Percentiles rank a stretch among this genome's conserved stretches.
Evolutionary conservation across 1,140 invertebrate species (phyloP).

Genomic region (Drosophila kepulauana): DNA sequence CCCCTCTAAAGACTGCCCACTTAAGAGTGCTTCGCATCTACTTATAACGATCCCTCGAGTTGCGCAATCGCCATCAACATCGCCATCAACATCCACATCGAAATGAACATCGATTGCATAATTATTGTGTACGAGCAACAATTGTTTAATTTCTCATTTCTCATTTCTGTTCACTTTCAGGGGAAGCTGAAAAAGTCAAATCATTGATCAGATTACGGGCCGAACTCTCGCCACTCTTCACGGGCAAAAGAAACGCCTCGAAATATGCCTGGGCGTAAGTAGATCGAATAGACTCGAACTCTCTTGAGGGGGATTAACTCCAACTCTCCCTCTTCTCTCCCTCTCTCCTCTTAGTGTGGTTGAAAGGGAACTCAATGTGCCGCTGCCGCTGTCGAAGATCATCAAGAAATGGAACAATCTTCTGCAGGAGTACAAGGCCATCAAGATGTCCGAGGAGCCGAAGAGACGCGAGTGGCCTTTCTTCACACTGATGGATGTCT

Average conservation of each 20-base stretch:
- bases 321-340: not conserved
- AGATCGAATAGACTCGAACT: too few species aligned
- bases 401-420: constrained; percentile 85
- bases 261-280: constrained; percentile 86
- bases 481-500: constrained; percentile 84
- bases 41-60: constrained; percentile 14
- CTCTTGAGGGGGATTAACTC: too few species aligned
- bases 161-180: constrained; percentile 58
- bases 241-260: constrained; percentile 84
- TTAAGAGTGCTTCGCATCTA: not conserved
- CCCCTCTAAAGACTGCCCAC: not conserved
- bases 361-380: constrained; percentile 84
- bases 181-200: constrained; percentile 85
- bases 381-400: constrained; percentile 84
- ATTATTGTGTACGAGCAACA: constrained; percentile 29
- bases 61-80: constrained; percentile 9
- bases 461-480: constrained; percentile 85
- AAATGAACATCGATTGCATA: constrained; percentile 24
- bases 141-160: constrained; percentile 36
- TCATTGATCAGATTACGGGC: constrained; percentile 84
- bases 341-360: constrained; percentile 67
- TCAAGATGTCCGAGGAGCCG: constrained; percentile 85
- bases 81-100: too few species aligned
- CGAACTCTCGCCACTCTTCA: constrained; percentile 84
- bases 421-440: constrained; percentile 85